Evolutionary conservation across 1,140 invertebrate species (phyloP).

Genomic region (Eurosta solidaginis): DNA sequence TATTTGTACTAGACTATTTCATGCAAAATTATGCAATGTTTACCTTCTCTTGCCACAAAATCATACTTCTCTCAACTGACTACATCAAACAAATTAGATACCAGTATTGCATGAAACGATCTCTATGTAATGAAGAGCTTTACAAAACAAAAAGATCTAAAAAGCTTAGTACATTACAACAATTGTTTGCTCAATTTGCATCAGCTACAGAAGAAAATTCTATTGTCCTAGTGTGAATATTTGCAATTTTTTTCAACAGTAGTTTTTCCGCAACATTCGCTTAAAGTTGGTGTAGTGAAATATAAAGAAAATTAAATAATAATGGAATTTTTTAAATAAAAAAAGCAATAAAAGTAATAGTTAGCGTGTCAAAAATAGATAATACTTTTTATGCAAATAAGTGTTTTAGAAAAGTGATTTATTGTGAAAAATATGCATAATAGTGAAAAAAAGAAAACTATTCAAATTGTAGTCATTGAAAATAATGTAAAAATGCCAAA

Average conservation of each 20-base stretch:
- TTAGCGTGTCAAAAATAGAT: background rate
- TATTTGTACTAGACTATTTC: too few species aligned
- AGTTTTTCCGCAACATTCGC: background rate
- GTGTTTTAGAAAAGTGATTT: background rate
- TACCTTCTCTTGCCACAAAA: too few species aligned
- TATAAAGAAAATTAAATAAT: background rate
- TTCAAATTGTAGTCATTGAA: background rate
- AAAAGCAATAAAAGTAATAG: background rate
- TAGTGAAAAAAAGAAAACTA: background rate
- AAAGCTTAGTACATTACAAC: too few species aligned
- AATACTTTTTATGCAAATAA: too few species aligned
- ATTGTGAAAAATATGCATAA: background rate
- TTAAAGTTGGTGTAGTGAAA: background rate
- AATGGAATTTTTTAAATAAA: background rate
- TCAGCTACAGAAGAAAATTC: background rate
- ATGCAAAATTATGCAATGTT: too few species aligned
- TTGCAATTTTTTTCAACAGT: background rate
- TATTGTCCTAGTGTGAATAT: background rate
- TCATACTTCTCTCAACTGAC: too few species aligned
- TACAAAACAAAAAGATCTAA: too few species aligned
- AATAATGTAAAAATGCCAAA: background rate
- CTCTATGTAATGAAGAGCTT: too few species aligned
- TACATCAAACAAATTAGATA: too few species aligned
- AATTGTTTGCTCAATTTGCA: background rate
- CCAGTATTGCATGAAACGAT: too few species aligned